phyloP scores from a whole-genome alignment of 2,113 vertebrate species.

The Cynoglossus semilaevis region DNA sequence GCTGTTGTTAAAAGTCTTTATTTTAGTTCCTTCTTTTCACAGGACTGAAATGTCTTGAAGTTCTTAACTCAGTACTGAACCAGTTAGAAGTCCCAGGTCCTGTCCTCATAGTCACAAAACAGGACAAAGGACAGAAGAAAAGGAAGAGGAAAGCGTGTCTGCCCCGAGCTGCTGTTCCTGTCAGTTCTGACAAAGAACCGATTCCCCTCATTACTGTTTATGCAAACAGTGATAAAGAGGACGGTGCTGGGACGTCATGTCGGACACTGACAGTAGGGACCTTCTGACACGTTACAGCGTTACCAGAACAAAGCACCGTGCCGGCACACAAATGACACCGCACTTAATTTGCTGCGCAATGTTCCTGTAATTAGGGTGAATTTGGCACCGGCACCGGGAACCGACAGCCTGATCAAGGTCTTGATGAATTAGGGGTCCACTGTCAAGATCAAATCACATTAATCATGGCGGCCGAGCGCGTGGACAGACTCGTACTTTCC shows the following conservation, averaged over 20 bases:
- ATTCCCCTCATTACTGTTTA: conserved; percentile 76
- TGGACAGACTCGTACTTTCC: conserved; percentile 54
- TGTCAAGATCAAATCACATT: conserved; percentile 84
- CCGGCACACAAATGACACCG: conserved; percentile 77
- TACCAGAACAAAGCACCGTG: conserved; percentile 72
- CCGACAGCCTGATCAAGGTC: conserved; percentile 79
- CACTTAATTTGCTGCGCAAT: conserved; percentile 83
- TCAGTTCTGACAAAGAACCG: conserved; percentile 74
- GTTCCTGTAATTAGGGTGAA: conserved; percentile 86
- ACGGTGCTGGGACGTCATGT: conserved; percentile 70
- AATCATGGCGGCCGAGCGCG: conserved; percentile 82
- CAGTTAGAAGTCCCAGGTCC: too few relatives aligned
- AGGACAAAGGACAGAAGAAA: not conserved
- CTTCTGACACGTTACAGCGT: conserved; percentile 74
- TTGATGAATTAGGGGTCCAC: conserved; percentile 86
- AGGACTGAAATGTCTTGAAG: too few relatives aligned
- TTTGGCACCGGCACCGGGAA: conserved; percentile 78
- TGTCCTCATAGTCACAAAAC: not conserved
- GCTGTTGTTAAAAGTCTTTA: too few relatives aligned
- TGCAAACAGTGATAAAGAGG: conserved; percentile 79
- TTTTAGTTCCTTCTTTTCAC: too few relatives aligned
- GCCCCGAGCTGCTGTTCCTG: conserved; percentile 38
- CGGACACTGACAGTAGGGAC: conserved; percentile 76
- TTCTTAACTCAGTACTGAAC: too few relatives aligned
- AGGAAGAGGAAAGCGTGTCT: not conserved